A percentile compares a stretch with the other conserved stretches of the same genome.
Evolutionary conservation across 2,113 vertebrate species (phyloP).

Genomic region (Burhinus oedicnemus): DNA sequence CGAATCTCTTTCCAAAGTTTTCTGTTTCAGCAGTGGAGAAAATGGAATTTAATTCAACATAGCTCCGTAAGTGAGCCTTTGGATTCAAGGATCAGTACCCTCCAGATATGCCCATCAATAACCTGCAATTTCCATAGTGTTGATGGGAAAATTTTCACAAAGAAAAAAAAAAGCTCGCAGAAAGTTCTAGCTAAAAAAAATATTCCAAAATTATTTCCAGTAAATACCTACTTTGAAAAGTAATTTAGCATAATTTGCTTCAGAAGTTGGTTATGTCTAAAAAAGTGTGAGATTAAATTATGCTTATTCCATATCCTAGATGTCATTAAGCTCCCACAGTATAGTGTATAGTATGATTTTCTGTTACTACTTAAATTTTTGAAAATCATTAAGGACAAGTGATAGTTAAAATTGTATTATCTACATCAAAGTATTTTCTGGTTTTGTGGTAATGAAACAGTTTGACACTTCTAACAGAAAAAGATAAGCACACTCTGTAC

Average conservation of each 20-base stretch:
- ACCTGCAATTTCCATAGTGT: not conserved
- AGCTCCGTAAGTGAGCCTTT: not conserved
- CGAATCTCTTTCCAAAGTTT: not conserved
- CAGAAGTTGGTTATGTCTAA: not conserved
- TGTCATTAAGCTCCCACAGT: not conserved
- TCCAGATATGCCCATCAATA: not conserved
- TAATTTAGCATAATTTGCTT: not conserved
- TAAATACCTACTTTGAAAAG: not conserved
- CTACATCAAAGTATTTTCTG: not conserved
- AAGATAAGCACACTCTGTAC: slow-evolving; percentile 18
- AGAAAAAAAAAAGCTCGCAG: not conserved
- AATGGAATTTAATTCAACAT: not conserved
- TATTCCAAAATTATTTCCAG: not conserved
- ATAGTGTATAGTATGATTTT: not conserved
- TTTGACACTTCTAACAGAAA: slow-evolving; percentile 38
- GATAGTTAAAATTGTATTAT: slow-evolving; percentile 34
- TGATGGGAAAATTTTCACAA: not conserved
- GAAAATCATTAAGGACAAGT: not conserved
- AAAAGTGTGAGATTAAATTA: not conserved
- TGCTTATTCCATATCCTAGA: not conserved
- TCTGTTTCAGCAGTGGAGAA: not conserved
- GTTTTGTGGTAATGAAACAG: not conserved
- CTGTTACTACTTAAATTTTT: not conserved
- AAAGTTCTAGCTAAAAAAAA: not conserved
- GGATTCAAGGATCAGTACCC: not conserved